Evolutionary conservation across 2,797 vertebrate species (phyloP), one percentile per base, ranked within the genome.

Genomic region (Tinamus major): DNA sequence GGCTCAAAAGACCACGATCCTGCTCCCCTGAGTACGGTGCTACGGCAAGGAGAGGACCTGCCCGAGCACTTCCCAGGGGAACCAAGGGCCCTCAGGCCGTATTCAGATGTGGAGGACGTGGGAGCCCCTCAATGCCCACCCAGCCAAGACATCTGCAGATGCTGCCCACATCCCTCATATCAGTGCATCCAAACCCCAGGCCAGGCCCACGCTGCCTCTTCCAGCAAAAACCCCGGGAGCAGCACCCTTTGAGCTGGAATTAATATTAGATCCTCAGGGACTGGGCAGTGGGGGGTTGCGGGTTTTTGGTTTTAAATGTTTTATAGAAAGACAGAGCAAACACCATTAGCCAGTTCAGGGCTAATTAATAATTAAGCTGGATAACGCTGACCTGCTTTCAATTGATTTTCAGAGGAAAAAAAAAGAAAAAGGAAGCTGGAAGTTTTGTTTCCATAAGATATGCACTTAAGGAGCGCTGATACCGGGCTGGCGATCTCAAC

Each of bases 361-460:
- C 53, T 75, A 80, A 93, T 95, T 96, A 97, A 96, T 97, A 95
- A 97, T 95, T 95, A 84, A 97, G 6, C 93, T 75, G 76, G 89
- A 69, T 74, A 82, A 59, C 84, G 84, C 63, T 1, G 3, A 76
- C 93, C 85, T 90, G 80, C 26, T 94, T 95, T 79, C 64, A 35
- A 76, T 89, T 95, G 95, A 96, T 94, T 97, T 97, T 85, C 68
- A 49, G 64, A 77, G 39, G 48, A 33, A 19, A 59, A 72, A 49
- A 48, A 31, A 35, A 41, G 74, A 87, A 88, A 72, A 23, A 12
- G 37, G 49, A 79, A 71, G 31, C 53, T 83, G 77, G 29, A 83
- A 56, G 9, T 86, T 95, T 94, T 29, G 72, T 87, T 77, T 76
- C 71, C 37, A 26, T 53, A 48, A 70, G 62, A 69, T 72, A 14